phyloP scores from a whole-genome alignment of 1,140 invertebrate species.

The Drosophila bifasciata region DNA sequence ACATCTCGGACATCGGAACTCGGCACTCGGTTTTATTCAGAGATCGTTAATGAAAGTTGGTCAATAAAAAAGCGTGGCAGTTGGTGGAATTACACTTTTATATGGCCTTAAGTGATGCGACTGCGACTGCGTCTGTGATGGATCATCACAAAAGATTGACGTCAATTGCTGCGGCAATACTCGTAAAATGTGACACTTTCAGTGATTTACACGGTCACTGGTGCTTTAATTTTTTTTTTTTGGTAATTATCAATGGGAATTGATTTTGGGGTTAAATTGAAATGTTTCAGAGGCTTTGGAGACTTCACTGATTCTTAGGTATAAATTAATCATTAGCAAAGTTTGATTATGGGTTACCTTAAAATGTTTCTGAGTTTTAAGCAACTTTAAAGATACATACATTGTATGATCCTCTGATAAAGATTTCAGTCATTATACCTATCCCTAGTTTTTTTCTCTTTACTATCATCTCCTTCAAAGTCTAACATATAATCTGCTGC shows the following conservation, averaged over 20 bases:
- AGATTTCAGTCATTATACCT: too few species aligned
- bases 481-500: neutral
- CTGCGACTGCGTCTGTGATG: slow-evolving; percentile 20
- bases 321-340: too few species aligned
- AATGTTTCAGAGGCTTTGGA: too few species aligned
- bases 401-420: too few species aligned
- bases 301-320: too few species aligned
- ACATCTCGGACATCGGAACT: neutral
- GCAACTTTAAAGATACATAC: too few species aligned
- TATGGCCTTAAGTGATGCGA: slow-evolving; percentile 33
- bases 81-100: slow-evolving; percentile 49
- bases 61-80: slow-evolving; percentile 64
- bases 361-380: too few species aligned
- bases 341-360: too few species aligned
- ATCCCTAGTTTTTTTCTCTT: too few species aligned
- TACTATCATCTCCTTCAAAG: neutral
- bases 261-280: too few species aligned
- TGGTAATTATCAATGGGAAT: too few species aligned
- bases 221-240: neutral
- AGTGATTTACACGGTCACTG: slow-evolving; percentile 43
- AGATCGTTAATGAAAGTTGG: slow-evolving; percentile 65
- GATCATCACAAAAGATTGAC: slow-evolving; percentile 30
- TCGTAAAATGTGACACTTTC: slow-evolving; percentile 36
- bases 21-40: slow-evolving; percentile 22
- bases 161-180: slow-evolving; percentile 36